A percentile compares a stretch with the other conserved stretches of the same genome.
phyloP scores from a whole-genome alignment of 2,113 vertebrate species.

The Megaceryle torquata region DNA sequence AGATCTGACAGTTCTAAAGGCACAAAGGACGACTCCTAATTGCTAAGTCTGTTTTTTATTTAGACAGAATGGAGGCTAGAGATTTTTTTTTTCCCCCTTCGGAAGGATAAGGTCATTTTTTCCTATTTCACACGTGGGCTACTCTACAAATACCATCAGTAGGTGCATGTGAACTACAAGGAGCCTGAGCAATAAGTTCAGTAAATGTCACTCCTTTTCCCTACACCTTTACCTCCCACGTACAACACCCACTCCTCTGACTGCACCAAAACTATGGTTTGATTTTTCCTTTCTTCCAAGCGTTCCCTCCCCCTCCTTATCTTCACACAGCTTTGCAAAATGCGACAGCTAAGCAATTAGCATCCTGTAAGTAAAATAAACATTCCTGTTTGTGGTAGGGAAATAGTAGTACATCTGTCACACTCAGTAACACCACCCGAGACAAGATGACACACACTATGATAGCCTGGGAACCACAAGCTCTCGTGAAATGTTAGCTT shows the following conservation, averaged over 20 bases:
- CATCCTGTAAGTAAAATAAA: background rate
- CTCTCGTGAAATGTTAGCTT: background rate
- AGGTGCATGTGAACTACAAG: conserved; percentile 1
- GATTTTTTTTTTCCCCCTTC: background rate
- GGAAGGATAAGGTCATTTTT: background rate
- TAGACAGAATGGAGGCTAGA: background rate
- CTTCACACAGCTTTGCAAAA: background rate
- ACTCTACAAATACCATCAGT: conserved; percentile 23
- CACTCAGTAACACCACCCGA: background rate
- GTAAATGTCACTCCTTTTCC: conserved; percentile 22
- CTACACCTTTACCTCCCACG: background rate
- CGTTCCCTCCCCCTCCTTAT: background rate
- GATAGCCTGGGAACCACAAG: background rate
- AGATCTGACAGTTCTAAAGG: background rate
- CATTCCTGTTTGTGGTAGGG: background rate
- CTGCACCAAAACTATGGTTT: background rate
- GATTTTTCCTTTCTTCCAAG: background rate
- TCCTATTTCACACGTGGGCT: background rate
- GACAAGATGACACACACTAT: background rate
- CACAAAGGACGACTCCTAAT: background rate
- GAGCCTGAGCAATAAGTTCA: background rate
- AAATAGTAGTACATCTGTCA: background rate
- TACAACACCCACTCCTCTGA: background rate
- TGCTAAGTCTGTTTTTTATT: background rate
- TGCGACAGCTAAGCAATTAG: background rate